A percentile compares a stretch with the other conserved stretches of the same genome.
These are phyloP conservation scores for Adrianichthys oophorus DNA, from an alignment of 2,797 vertebrate species.

Conservation along the genomic window DNA sequence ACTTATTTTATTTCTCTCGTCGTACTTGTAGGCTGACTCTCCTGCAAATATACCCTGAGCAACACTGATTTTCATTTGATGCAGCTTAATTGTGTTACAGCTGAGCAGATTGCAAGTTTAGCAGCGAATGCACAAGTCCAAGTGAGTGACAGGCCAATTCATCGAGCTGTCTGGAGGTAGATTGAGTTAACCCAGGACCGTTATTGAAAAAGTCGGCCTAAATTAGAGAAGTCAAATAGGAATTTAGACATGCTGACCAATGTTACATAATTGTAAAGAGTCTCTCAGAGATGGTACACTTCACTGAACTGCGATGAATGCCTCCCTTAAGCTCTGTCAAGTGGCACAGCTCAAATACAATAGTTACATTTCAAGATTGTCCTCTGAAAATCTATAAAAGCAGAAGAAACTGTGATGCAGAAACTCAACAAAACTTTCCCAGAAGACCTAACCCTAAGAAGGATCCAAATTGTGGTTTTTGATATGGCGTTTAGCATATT, in stretches of 20 bases:
- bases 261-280: slow-evolving; percentile 34
- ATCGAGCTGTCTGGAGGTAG: slow-evolving; percentile 74
- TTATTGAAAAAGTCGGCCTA: slow-evolving; percentile 80
- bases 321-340: slow-evolving; percentile 17
- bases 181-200: slow-evolving; percentile 76
- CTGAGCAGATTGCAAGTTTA: slow-evolving; percentile 74
- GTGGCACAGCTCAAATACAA: slow-evolving; percentile 19
- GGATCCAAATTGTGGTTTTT: slow-evolving; percentile 5
- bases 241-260: slow-evolving; percentile 62
- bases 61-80: slow-evolving; percentile 77
- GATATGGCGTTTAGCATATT: slow-evolving; percentile 60
- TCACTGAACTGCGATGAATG: slow-evolving; percentile 23
- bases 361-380: slow-evolving; percentile 14
- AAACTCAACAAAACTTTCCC: slow-evolving; percentile 24
- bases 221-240: slow-evolving; percentile 75
- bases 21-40: slow-evolving; percentile 30
- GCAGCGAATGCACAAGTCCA: slow-evolving; percentile 61
- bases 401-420: slow-evolving; percentile 5
- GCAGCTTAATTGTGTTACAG: slow-evolving; percentile 76
- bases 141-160: slow-evolving; percentile 81
- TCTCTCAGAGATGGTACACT: slow-evolving; percentile 20
- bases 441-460: slow-evolving; percentile 17
- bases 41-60: slow-evolving; percentile 70
- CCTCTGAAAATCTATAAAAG: slow-evolving; percentile 30
- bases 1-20: slow-evolving; percentile 27